phyloP scores from a whole-genome alignment of 2,113 vertebrate species.

The Coptodon rendalli region DNA sequence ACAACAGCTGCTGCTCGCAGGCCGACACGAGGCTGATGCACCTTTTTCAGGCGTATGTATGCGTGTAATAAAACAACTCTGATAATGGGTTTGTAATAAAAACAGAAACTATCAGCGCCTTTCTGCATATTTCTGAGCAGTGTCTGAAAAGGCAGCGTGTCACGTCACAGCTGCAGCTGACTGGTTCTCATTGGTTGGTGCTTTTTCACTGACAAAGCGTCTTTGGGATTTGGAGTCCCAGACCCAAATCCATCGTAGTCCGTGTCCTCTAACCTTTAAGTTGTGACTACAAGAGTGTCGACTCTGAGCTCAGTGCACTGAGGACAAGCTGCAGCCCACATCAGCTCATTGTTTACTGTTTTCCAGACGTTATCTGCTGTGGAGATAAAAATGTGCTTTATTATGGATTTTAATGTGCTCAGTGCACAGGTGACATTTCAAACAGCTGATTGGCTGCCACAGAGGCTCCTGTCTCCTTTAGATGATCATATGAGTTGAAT shows the following conservation, averaged over 20 bases:
- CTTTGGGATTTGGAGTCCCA: background rate
- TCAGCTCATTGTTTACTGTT: background rate
- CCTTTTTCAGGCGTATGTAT: background rate
- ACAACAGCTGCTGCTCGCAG: background rate
- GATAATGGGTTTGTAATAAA: too few relatives aligned
- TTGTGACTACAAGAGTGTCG: fast-evolving
- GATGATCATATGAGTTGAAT: background rate
- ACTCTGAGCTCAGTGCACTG: background rate
- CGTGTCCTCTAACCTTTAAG: background rate
- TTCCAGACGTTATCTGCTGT: fast-evolving
- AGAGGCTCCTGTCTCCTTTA: background rate
- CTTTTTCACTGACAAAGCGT: background rate
- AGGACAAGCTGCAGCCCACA: background rate
- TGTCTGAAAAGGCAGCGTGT: background rate
- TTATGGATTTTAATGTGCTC: fast-evolving
- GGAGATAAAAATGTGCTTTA: background rate
- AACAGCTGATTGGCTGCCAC: background rate
- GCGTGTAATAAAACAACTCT: fast-evolving
- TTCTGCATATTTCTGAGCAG: background rate
- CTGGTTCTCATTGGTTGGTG: background rate
- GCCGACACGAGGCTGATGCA: background rate
- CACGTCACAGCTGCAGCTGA: background rate
- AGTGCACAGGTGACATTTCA: background rate
- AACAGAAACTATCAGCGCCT: too few relatives aligned
- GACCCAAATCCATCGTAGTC: background rate